Evolutionary conservation across 2,797 vertebrate species (phyloP).

Genomic region (Rhinogobio ventralis): DNA sequence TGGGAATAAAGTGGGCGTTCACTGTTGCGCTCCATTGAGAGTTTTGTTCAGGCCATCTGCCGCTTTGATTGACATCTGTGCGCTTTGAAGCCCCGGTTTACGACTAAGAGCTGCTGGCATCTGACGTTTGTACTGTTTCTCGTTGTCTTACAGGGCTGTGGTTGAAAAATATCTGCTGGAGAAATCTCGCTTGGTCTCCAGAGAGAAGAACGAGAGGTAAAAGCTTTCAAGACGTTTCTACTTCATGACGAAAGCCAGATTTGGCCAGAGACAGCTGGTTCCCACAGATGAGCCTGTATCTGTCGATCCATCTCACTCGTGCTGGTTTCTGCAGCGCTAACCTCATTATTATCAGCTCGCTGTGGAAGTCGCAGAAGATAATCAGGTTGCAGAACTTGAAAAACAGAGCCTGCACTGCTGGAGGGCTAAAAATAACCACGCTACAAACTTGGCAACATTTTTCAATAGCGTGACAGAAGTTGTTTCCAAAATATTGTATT

Average conservation of each 20-base stretch:
- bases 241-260: not conserved
- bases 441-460: not conserved
- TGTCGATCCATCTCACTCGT: not conserved
- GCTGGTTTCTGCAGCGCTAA: not conserved
- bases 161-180: conserved; percentile 99
- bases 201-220: conserved; percentile 97
- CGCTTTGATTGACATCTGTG: not conserved
- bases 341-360: not conserved
- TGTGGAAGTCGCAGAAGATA: not conserved
- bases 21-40: not conserved
- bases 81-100: not conserved
- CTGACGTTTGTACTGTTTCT: not conserved
- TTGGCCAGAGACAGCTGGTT: not conserved
- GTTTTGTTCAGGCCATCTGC: conserved; percentile 27
- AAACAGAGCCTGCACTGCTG: conserved; percentile 48
- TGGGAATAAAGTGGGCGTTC: not conserved
- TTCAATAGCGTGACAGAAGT: not conserved
- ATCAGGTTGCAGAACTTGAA: conserved; percentile 63
- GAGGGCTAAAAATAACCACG: not conserved
- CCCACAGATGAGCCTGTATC: not conserved
- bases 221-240: conserved; percentile 23
- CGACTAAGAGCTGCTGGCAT: not conserved
- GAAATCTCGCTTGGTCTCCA: conserved; percentile 96
- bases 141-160: conserved; percentile 82
- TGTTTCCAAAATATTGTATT: not conserved